A percentile compares a stretch with the other conserved stretches of the same genome.
Conservation (phyloP, 2,113 vertebrate species). For the Callocephalon fimbriatum region DNA sequence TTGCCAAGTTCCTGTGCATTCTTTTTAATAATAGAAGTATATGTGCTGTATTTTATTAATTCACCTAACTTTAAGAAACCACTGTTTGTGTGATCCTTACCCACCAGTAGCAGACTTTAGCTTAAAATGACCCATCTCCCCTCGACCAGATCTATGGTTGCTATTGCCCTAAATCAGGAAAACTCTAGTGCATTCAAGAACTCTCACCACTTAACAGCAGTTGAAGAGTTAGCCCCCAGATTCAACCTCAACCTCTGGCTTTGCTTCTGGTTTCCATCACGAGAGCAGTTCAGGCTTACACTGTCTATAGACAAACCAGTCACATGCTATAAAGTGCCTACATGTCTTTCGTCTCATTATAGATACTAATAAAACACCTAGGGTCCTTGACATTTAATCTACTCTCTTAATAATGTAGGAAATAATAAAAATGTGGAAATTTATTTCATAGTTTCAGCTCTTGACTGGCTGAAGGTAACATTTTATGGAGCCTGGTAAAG, state of each 20-base stretch:
- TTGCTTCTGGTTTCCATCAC: background rate
- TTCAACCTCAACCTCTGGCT: background rate
- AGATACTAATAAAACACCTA: background rate
- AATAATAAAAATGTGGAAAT: constrained; percentile 29
- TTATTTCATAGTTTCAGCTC: background rate
- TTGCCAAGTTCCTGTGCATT: background rate
- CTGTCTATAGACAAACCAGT: background rate
- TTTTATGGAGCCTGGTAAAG: constrained; percentile 1
- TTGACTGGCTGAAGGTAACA: background rate
- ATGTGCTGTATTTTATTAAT: background rate
- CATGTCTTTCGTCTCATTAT: background rate
- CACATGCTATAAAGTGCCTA: background rate
- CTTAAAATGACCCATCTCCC: background rate
- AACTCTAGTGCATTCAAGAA: background rate
- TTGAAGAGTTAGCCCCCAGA: background rate
- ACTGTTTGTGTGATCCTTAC: background rate
- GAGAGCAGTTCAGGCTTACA: background rate
- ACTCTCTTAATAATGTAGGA: background rate
- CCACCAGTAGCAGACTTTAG: background rate
- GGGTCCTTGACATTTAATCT: constrained; percentile 35
- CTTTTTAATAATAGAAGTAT: background rate
- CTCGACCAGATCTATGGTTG: background rate
- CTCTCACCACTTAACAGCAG: background rate
- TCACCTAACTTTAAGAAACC: background rate
- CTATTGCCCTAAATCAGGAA: background rate